A percentile compares a stretch with the other conserved stretches of the same genome.
These are phyloP conservation scores for Formica aserva DNA, from an alignment of 2,888 invertebrate species.

Conservation along the genomic window DNA sequence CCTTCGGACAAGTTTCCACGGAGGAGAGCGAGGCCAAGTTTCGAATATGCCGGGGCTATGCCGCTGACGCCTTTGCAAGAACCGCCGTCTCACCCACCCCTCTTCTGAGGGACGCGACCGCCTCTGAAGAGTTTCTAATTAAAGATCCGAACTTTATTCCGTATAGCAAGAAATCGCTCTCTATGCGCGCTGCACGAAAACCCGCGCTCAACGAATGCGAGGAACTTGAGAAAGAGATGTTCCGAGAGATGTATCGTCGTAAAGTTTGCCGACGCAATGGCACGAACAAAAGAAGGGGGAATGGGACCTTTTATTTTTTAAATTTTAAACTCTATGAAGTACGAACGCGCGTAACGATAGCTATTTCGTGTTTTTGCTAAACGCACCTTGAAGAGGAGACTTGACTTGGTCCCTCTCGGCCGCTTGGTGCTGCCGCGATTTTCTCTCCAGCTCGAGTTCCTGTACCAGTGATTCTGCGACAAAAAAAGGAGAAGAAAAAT, in stretches of 20 bases:
- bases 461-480: slow-evolving; percentile 91
- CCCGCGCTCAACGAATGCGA: slow-evolving; percentile 20
- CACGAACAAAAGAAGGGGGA: not conserved
- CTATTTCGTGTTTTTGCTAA: slow-evolving; percentile 57
- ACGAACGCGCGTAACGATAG: not conserved
- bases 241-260: not conserved
- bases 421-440: slow-evolving; percentile 92
- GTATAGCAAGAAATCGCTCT: slow-evolving; percentile 71
- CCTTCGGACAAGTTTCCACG: slow-evolving; percentile 79
- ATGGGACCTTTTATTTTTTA: not conserved
- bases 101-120: slow-evolving; percentile 65
- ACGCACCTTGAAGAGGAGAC: slow-evolving; percentile 92
- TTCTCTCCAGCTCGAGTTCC: slow-evolving; percentile 95
- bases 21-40: slow-evolving; percentile 76
- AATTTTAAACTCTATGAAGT: not conserved
- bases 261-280: not conserved
- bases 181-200: slow-evolving; percentile 50
- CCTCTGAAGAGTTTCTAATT: slow-evolving; percentile 81
- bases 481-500: slow-evolving; percentile 82
- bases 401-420: slow-evolving; percentile 93
- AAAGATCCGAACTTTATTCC: slow-evolving; percentile 82
- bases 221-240: not conserved
- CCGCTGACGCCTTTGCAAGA: slow-evolving; percentile 77
- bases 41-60: slow-evolving; percentile 79
- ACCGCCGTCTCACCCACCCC: slow-evolving; percentile 57